phyloP scores from a whole-genome alignment of 2,888 invertebrate species.

The Sphaeridia pumilis region DNA sequence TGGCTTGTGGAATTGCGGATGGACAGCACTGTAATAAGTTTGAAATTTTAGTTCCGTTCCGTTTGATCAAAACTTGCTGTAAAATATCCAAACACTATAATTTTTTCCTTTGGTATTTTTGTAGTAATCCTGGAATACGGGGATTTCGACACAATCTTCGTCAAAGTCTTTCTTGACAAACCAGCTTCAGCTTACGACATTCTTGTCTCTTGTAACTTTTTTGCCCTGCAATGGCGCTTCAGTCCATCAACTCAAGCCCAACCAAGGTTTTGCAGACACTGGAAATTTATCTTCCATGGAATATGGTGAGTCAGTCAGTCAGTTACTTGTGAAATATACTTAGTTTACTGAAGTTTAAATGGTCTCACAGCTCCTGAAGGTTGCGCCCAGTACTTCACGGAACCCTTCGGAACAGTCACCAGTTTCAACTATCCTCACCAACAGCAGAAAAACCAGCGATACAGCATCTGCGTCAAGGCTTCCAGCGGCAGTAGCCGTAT shows the following conservation, averaged over 20 bases:
- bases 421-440: conserved; percentile 16
- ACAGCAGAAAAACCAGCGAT: conserved; percentile 12
- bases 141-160: background rate
- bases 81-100: background rate
- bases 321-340: too few species aligned
- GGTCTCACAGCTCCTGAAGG: conserved; percentile 1
- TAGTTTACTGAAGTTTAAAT: background rate
- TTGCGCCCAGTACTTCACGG: conserved; percentile 9
- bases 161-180: background rate
- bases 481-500: conserved; percentile 6
- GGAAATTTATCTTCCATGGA: too few species aligned
- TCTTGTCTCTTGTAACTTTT: conserved; percentile 1
- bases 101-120: background rate
- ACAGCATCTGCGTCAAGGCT: conserved; percentile 9
- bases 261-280: too few species aligned
- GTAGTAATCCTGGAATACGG: conserved; percentile 7
- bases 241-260: too few species aligned
- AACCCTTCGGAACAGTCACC: background rate
- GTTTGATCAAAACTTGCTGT: too few species aligned
- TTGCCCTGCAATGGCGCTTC: too few species aligned
- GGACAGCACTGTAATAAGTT: conserved; percentile 6
- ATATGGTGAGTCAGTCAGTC: too few species aligned
- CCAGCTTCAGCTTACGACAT: background rate
- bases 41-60: background rate
- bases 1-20: background rate